Percentiles rank a stretch among this genome's conserved stretches.
Conservation (phyloP, 64 coral and sea anemone genomes). For the Astreopora myriophthalma region DNA sequence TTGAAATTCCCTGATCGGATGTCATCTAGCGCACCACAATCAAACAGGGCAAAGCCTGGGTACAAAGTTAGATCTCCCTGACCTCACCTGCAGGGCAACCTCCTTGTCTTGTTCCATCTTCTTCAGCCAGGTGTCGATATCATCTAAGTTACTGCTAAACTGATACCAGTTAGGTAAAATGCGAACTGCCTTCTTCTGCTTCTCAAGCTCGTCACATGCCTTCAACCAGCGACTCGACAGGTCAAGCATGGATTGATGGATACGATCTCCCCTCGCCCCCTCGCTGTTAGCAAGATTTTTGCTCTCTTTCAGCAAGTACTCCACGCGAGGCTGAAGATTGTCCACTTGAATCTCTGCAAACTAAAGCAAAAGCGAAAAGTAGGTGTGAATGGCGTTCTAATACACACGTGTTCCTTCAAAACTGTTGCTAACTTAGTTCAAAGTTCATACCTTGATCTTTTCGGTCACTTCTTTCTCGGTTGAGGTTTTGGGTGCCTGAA, state of each 20-base stretch:
- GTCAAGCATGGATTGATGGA: constrained; percentile 86
- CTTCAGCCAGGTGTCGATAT: constrained; percentile 75
- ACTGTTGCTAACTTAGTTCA: background rate
- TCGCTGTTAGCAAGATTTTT: constrained; percentile 73
- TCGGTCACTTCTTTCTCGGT: constrained; percentile 35
- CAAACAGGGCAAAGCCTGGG: too few relatives aligned
- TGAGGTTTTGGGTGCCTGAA: constrained; percentile 66
- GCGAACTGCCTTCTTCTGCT: constrained; percentile 76
- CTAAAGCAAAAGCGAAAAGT: background rate
- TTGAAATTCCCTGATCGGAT: too few relatives aligned
- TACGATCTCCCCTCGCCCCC: constrained; percentile 64
- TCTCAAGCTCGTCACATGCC: constrained; percentile 84
- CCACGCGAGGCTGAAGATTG: constrained; percentile 83
- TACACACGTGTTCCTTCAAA: background rate
- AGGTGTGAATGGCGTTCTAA: background rate
- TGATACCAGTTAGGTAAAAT: constrained; percentile 95
- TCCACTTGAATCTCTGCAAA: constrained; percentile 68
- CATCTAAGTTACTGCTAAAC: constrained; percentile 85
- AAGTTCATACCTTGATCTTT: constrained; percentile 66
- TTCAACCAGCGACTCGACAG: constrained; percentile 92
- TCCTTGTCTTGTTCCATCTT: constrained; percentile 75
- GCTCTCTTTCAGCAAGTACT: constrained; percentile 81
- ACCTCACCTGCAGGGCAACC: background rate
- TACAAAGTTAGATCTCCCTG: too few relatives aligned
- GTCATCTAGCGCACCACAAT: too few relatives aligned